Conservation (phyloP, 2,888 invertebrate species). For the Trachelus stipa region DNA sequence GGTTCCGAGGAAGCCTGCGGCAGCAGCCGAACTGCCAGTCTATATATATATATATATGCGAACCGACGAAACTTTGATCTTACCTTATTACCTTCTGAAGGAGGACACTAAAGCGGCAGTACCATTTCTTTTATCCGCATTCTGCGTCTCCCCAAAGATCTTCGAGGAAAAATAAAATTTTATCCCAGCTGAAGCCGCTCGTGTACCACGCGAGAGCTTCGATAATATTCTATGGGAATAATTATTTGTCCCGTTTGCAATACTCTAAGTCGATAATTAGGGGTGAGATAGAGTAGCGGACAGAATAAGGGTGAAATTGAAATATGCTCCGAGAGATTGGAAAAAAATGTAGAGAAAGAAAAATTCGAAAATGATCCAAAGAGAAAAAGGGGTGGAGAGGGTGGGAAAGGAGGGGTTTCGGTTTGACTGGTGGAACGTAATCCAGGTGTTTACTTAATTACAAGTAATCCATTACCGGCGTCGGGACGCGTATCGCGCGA, state of each 20-base stretch:
- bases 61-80: slow-evolving; percentile 56
- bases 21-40: neutral
- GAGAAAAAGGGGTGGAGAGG: neutral
- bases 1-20: neutral
- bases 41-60: no score
- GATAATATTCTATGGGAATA: neutral
- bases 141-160: neutral
- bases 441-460: slow-evolving; percentile 56
- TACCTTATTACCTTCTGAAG: slow-evolving; percentile 59
- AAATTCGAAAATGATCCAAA: neutral
- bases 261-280: neutral
- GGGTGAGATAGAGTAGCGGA: neutral
- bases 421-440: slow-evolving; percentile 13
- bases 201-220: no score
- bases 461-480: slow-evolving; percentile 56
- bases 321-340: no score
- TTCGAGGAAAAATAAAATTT: neutral
- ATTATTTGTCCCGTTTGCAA: neutral
- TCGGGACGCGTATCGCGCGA: slow-evolving; percentile 18
- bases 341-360: no score
- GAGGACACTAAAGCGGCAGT: slow-evolving; percentile 24
- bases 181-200: no score
- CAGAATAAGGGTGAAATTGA: neutral
- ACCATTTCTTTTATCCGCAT: neutral
- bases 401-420: no score